These are phyloP conservation scores for Vespertilio murinus DNA, from an alignment of 2,797 vertebrate genomes.

Conservation along the genomic window DNA sequence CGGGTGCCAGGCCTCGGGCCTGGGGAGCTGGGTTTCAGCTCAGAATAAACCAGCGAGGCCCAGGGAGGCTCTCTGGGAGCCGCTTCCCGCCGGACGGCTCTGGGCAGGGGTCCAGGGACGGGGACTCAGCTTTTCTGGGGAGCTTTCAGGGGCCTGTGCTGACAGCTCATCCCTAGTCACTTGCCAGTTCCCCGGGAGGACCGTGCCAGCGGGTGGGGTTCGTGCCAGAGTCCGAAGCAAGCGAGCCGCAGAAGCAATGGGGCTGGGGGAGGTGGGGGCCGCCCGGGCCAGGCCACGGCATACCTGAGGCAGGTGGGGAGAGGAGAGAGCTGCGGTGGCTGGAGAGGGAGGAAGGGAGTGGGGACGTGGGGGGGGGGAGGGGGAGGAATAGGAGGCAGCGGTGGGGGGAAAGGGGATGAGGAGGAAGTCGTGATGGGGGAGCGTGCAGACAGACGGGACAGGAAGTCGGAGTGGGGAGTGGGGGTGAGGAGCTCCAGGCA, in stretches of 20 bases:
- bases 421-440: not conserved
- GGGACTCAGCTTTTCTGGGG: not conserved
- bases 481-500: not conserved
- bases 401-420: not conserved
- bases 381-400: not conserved
- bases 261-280: constrained; percentile 54
- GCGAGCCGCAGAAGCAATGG: constrained; percentile 69
- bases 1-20: not conserved
- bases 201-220: constrained; percentile 62
- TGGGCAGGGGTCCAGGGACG: not conserved
- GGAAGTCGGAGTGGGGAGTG: not conserved
- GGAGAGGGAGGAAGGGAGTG: not conserved
- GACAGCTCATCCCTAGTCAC: constrained; percentile 68
- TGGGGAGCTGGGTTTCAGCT: not conserved
- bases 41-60: not conserved
- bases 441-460: not conserved
- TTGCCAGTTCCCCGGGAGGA: constrained; percentile 76
- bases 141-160: constrained; percentile 55
- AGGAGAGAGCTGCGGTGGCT: constrained; percentile 62
- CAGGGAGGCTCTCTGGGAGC: not conserved
- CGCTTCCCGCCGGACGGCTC: not conserved
- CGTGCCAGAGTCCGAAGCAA: constrained; percentile 76
- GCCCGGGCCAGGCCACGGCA: constrained; percentile 62
- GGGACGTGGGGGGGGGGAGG: not conserved
- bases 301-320: constrained; percentile 72